Evolutionary conservation across 2,888 invertebrate genomes (phyloP), one percentile per base, ranked within the genome.

Genomic region (Neoascia interrupta): DNA sequence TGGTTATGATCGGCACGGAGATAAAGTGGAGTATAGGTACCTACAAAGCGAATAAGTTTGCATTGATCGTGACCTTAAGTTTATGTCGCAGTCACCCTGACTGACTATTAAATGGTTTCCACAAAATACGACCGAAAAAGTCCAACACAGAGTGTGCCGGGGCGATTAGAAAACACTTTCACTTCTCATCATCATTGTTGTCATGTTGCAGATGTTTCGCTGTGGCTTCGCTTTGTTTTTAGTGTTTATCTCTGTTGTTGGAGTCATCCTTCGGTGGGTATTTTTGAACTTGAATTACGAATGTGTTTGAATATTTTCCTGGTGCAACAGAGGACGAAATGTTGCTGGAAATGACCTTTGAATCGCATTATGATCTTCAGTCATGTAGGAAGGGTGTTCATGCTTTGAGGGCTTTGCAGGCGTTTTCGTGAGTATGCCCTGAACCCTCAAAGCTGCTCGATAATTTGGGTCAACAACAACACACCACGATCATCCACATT

Each of bases 1-100:
- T 18, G 13, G 28, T 11, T n/a, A 18, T 1, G 54, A 75, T 45
- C 37, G 26, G 13, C 49, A 39, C 16, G 26, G 11, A 15, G 47
- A 70, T 61, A 26, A 11, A 18, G n/a, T n/a, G n/a, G n/a, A n/a
- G n/a, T n/a, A n/a, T n/a, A 8, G 1, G 16, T 19, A 54, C 26
- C 31, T 8, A 43, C 47, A 61, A 41, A 72, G 10, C 23, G n/a
- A 68, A 43, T 36, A 13, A 51, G n/a, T 64, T 36, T 34, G 60
- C 31, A 68, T 16, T 73, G 73, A 68, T 56, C 73, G 66, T 79
- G 79, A 79, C 79, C 79, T 73, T 79, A 73, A 61, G 51, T 61
- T 31, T 18, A 5, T 58, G 37, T 53, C 15, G 56, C 31, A 58
- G 39, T 45, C 64, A 58, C 51, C 64, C 53, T 60, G 70, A 31